Conservation (phyloP, 2,113 vertebrate species). For the Gnathonemus longibarbis region DNA sequence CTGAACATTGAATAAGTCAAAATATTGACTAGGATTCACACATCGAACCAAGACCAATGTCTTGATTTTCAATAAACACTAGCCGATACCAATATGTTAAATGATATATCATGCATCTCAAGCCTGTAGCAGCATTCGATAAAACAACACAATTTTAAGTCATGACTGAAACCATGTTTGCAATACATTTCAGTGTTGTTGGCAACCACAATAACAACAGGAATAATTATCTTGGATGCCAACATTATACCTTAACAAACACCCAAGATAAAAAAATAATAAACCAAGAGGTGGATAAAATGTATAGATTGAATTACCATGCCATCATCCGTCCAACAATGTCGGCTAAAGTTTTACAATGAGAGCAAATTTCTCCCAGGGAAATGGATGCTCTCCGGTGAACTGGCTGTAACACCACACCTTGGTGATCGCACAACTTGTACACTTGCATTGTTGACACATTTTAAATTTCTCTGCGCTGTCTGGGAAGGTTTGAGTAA, state of each 20-base stretch:
- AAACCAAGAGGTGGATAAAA: neutral
- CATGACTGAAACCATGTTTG: neutral
- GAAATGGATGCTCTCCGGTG: neutral
- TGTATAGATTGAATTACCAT: neutral
- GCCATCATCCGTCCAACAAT: neutral
- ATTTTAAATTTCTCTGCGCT: neutral
- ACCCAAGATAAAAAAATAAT: neutral
- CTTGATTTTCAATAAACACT: neutral
- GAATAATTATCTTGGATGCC: neutral
- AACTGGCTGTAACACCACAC: neutral
- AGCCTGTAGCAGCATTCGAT: neutral
- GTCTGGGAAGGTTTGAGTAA: neutral
- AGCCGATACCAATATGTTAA: neutral
- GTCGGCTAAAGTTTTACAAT: neutral
- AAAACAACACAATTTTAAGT: neutral
- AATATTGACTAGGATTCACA: neutral
- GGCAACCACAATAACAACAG: neutral
- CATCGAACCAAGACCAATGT: neutral
- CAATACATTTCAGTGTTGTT: neutral
- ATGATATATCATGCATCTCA: neutral
- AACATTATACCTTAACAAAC: neutral
- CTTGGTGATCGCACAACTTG: neutral
- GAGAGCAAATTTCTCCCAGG: slow-evolving; percentile 1
- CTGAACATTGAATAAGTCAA: neutral
- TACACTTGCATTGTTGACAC: neutral